Evolutionary conservation across 2,113 vertebrate genomes (phyloP), one percentile per base, ranked within the genome.

Genomic region (Australoheros scitulus): DNA sequence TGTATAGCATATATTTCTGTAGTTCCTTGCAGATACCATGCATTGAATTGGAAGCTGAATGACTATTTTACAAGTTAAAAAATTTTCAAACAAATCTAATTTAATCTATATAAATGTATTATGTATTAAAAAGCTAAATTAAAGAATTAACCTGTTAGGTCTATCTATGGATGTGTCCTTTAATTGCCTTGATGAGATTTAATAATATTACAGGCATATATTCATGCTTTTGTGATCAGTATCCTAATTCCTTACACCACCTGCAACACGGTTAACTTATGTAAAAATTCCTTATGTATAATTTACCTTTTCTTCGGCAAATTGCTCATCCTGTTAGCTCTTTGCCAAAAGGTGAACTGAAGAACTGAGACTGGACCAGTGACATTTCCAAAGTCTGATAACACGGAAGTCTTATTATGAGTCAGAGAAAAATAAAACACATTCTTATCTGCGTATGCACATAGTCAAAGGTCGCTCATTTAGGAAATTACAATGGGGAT

Each of bases 361-460:
- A 78, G 80, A 59, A 85, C 14, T 11, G 80, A 84, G 75, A 82
- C 81, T 82, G 78, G 74, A 84, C 89, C 84, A 80, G 75, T 95
- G 95, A 94, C 95, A 96, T 96, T 96, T 96, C 72, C 90, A 92
- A 89, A 90, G 76, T 76, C 87, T 86, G 95, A 96, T 96, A 95
- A 94, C 91, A 85, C 43, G 63, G 77, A 93, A 91, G 64, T 84
- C 76, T 77, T 79, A 87, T 83, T 88, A 87, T 89, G 92, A 90
- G 87, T 85, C 89, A 89, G 78, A 74, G 83, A 88, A 86, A 90
- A 87, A 87, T 88, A 87, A 92, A 93, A 86, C 80, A 83, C 61
- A 70, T 79, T 88, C 84, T 91, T 90, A 93, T 95, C 94, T 90
- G 76, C 85, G 74, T 72, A 83, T 65, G 76, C 80, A 77, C 84